phyloP scores from a whole-genome alignment of 2,113 vertebrate genomes.

The Megaceryle torquata region DNA sequence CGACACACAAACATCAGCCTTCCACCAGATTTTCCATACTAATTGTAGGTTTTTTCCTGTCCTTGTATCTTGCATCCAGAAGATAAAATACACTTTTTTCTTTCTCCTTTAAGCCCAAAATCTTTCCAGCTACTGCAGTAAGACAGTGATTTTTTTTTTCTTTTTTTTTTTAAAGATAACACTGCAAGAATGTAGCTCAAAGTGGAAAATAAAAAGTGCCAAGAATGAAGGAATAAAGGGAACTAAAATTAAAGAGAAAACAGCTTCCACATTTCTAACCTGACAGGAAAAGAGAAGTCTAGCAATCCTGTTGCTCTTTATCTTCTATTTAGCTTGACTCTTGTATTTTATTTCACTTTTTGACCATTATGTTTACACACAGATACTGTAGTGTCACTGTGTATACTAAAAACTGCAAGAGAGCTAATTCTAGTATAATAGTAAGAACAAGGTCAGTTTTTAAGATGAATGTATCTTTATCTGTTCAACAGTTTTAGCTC shows the following conservation, averaged over 20 bases:
- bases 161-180: not conserved
- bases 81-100: not conserved
- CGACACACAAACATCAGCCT: not conserved
- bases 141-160: not conserved
- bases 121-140: not conserved
- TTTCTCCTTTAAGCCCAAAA: not conserved
- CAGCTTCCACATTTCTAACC: not conserved
- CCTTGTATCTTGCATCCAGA: not conserved
- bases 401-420: not conserved
- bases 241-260: not conserved
- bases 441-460: not conserved
- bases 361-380: not conserved
- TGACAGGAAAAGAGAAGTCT: not conserved
- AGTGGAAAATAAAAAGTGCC: not conserved
- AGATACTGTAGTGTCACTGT: not conserved
- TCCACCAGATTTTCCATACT: not conserved
- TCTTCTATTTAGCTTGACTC: not conserved
- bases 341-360: not conserved
- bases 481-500: not conserved
- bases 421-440: not conserved
- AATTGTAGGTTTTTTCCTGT: not conserved
- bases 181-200: not conserved
- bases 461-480: not conserved
- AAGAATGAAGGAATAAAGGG: not conserved
- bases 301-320: not conserved